Evolutionary conservation across 2,888 invertebrate species (phyloP).

Genomic region (Venusia cambrica): DNA sequence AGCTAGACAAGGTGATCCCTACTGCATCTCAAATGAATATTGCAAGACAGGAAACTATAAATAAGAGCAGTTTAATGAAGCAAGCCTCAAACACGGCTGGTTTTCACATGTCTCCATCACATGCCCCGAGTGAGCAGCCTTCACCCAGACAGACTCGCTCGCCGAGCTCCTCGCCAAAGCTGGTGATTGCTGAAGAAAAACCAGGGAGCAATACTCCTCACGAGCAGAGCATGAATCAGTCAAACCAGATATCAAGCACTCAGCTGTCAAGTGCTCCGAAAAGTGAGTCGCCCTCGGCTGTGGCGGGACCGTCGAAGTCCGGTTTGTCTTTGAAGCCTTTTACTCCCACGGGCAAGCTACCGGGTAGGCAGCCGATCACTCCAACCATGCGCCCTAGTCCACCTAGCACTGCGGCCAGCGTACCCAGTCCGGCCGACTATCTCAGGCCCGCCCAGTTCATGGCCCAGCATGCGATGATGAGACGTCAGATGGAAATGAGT

Average conservation of each 20-base stretch:
- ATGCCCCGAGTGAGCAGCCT: conserved; percentile 51
- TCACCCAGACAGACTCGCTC: conserved; percentile 75
- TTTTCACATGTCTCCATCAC: conserved; percentile 48
- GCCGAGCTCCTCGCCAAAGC: conserved; percentile 75
- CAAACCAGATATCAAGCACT: conserved; percentile 67
- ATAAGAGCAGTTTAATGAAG: conserved; percentile 51
- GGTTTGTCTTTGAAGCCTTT: conserved; percentile 49
- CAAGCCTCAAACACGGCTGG: conserved; percentile 42
- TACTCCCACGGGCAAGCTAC: conserved; percentile 49
- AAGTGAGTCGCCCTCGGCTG: conserved; percentile 52
- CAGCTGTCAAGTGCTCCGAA: conserved; percentile 55
- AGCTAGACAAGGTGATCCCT: conserved; percentile 53
- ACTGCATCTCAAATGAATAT: conserved; percentile 40
- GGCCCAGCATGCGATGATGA: conserved; percentile 51
- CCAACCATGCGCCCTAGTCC: conserved; percentile 49
- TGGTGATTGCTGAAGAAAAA: conserved; percentile 76
- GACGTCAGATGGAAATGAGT: conserved; percentile 68
- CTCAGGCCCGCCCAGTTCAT: conserved; percentile 49
- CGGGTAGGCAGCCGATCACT: conserved; percentile 55
- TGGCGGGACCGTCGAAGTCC: conserved; percentile 60
- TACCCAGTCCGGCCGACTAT: conserved; percentile 54
- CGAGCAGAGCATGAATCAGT: conserved; percentile 61
- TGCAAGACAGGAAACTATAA: conserved; percentile 50
- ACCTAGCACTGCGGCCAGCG: too few relatives aligned
- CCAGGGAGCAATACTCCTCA: conserved; percentile 47